Base-by-base conservation (phyloP, 2,797 vertebrate genomes). In the Myotis findleyi region DNA sequence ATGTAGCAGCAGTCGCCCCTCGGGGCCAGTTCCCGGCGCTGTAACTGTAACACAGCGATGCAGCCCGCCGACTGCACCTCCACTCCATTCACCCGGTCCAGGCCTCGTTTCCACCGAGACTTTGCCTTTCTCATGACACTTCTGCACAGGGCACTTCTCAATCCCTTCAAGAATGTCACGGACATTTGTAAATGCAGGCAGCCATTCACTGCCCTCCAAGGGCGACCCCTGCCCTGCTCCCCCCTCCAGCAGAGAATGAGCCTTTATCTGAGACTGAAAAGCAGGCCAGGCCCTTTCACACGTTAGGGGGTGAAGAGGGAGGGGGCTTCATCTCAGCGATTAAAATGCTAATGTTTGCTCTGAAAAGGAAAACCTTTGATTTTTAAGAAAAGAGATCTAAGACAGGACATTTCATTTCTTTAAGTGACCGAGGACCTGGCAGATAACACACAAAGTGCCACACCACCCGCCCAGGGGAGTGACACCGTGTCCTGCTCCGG, bases 281-380 rank as follows among this genome's bases (percentile, higher is more conserved):
- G 49, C 68, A 0, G 30, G 92, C 87, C 4, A 0, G 8, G 82
- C 77, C 25, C 23, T 91, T 96, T 96, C 96, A 95, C 95, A 85
- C 25, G 7, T 71, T 53, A 0, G 36, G n/a, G 51, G 81, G 68
- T 1, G 5, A 8, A 5, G 0, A 2, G 20, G 51, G 47, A 30
- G 75, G 18, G 30, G 33, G 59, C 21, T n/a, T 90, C 36, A 66
- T 72, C 87, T 62, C 68, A 71, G 91, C 0, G 49, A 93, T 85
- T 96, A 94, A 87, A 85, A 94, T 95, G 94, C 84, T 93, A 88
- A 96, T 96, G 88, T 66, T 44, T 92, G 25, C 9, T 92, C 87
- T 72, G 96, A 87, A 93, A 96, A n/a, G 47, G 79, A 82, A 57
- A 86, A 62, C 69, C 87, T 97, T 91, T 94, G 86, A 57, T 96